Evolutionary conservation across 2,888 invertebrate species (phyloP).

Genomic region (Ptychoptera contaminata): DNA sequence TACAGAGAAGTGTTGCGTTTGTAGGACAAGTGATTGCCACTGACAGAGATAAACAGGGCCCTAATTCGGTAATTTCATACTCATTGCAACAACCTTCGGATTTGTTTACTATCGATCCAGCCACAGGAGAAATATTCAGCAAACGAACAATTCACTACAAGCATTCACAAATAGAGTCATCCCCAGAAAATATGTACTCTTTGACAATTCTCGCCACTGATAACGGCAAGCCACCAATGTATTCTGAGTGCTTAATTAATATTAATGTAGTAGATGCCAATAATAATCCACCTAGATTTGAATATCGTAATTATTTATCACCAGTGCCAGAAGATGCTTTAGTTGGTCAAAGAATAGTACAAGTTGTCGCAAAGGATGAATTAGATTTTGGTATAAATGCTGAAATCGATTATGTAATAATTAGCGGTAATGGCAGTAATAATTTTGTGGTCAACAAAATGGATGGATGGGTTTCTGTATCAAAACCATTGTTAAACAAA

Average conservation of each 20-base stretch:
- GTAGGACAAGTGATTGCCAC: slow-evolving; percentile 81
- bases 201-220: slow-evolving; percentile 85
- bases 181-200: slow-evolving; percentile 78
- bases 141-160: slow-evolving; percentile 69
- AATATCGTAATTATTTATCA: slow-evolving; percentile 53
- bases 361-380: slow-evolving; percentile 57
- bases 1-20: slow-evolving; percentile 60
- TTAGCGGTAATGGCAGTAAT: slow-evolving; percentile 60
- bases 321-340: slow-evolving; percentile 67
- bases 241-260: slow-evolving; percentile 70
- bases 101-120: slow-evolving; percentile 80
- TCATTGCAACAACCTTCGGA: slow-evolving; percentile 79
- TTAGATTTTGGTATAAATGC: slow-evolving; percentile 80
- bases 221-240: slow-evolving; percentile 89
- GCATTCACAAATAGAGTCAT: slow-evolving; percentile 61
- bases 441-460: slow-evolving; percentile 56
- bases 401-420: slow-evolving; percentile 62
- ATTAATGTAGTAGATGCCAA: slow-evolving; percentile 86
- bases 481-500: slow-evolving; percentile 32
- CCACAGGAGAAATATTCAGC: slow-evolving; percentile 83
- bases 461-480: slow-evolving; percentile 70
- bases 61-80: slow-evolving; percentile 82
- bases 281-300: slow-evolving; percentile 78
- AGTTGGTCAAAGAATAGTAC: slow-evolving; percentile 54
- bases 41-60: slow-evolving; percentile 82